phyloP scores from a whole-genome alignment of 2,888 invertebrate species.

The Sabatieria punctata region DNA sequence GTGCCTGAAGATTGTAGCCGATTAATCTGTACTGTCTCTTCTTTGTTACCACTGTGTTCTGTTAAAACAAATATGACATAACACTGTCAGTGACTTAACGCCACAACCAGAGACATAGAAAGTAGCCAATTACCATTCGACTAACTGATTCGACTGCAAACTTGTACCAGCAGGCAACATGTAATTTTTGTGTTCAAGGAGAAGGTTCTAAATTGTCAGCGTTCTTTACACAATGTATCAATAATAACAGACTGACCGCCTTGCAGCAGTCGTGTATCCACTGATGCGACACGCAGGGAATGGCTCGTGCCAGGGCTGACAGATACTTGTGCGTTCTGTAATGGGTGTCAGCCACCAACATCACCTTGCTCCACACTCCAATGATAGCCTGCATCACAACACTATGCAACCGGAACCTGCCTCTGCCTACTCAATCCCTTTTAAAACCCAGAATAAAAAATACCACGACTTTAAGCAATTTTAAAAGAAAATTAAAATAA shows the following conservation, averaged over 20 bases:
- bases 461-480: no score
- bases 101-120: no score
- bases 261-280: slow-evolving; percentile 52
- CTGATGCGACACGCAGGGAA: slow-evolving; percentile 48
- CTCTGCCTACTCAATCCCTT: no score
- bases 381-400: no score
- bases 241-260: slow-evolving; percentile 19
- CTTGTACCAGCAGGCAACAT: slow-evolving; percentile 29
- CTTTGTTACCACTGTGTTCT: no score
- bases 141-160: slow-evolving; percentile 15
- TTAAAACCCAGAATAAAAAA: no score
- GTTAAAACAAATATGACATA: no score
- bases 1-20: no score
- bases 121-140: slow-evolving; percentile 32
- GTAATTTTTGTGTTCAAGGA: slow-evolving; percentile 18
- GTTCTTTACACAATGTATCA: slow-evolving; percentile 27
- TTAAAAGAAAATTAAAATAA: no score
- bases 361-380: slow-evolving; percentile 21
- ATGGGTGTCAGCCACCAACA: slow-evolving; percentile 47
- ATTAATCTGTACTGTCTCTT: no score
- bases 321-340: slow-evolving; percentile 57
- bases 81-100: no score
- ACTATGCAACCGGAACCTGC: no score
- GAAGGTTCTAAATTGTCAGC: slow-evolving; percentile 14
- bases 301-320: slow-evolving; percentile 49